Conservation (phyloP, 2,113 vertebrate genomes). For the Cercocebus atys region DNA sequence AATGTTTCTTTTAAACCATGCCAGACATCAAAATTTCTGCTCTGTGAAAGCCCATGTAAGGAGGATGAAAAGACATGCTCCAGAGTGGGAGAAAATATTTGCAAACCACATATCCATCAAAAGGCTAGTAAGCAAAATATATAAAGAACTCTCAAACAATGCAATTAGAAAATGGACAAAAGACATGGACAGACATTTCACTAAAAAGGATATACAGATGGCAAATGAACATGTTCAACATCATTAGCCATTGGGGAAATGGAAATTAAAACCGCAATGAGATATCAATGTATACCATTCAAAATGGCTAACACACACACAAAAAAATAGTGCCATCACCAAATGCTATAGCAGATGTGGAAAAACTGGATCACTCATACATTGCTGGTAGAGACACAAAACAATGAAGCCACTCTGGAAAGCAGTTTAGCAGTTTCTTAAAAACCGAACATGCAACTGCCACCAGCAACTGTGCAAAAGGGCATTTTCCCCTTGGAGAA, state of each 20-base stretch:
- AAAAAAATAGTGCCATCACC: neutral
- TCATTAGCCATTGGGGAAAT: neutral
- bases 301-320: neutral
- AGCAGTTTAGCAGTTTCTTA: neutral
- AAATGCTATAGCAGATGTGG: neutral
- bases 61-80: neutral
- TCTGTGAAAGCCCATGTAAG: neutral
- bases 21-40: slow-evolving; percentile 10
- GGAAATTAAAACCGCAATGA: slow-evolving; percentile 23
- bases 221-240: neutral
- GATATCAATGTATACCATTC: neutral
- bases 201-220: neutral
- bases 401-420: neutral
- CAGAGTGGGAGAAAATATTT: neutral
- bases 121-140: neutral
- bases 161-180: neutral
- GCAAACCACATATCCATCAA: neutral
- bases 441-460: neutral
- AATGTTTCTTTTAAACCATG: neutral
- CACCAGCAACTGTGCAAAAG: neutral
- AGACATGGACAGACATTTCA: neutral
- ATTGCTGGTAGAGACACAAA: neutral
- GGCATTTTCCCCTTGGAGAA: neutral
- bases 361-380: neutral
- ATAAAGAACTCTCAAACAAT: neutral